Conservation (phyloP, 2,888 invertebrate species). For the Leptopilina drosophilae region DNA sequence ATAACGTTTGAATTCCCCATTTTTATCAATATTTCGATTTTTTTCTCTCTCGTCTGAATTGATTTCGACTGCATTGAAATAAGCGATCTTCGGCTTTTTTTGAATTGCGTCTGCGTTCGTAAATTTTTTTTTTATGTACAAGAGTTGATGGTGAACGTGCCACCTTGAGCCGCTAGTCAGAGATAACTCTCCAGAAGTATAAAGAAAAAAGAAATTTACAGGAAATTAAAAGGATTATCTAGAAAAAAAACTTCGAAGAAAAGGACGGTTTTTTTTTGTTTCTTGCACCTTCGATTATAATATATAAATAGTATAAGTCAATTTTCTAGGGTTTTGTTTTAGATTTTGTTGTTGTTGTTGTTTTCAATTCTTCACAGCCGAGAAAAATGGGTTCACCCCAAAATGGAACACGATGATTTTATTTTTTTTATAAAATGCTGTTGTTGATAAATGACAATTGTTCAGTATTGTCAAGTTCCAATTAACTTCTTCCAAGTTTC, state of each 20-base stretch:
- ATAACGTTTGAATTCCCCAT: no score
- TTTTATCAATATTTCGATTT: not conserved
- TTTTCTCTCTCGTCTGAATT: slow-evolving; percentile 44
- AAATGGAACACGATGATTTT: slow-evolving; percentile 11
- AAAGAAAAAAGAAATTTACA: slow-evolving; percentile 47
- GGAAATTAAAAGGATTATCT: slow-evolving; percentile 46
- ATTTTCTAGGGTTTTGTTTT: not conserved
- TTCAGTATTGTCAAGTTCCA: slow-evolving; percentile 2
- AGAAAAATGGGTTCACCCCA: slow-evolving; percentile 9
- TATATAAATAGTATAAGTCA: not conserved
- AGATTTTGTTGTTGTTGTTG: not conserved
- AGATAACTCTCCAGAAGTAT: slow-evolving; percentile 46
- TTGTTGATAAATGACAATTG: not conserved
- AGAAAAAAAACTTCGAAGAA: not conserved
- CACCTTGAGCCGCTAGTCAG: slow-evolving; percentile 50
- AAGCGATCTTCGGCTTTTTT: slow-evolving; percentile 47
- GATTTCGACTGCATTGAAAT: slow-evolving; percentile 54
- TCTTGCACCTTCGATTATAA: no score
- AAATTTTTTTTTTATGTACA: slow-evolving; percentile 61
- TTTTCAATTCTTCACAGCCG: slow-evolving; percentile 18
- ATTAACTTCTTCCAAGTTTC: not conserved
- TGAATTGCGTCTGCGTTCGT: slow-evolving; percentile 46
- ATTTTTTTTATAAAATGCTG: not conserved
- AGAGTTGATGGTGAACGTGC: slow-evolving; percentile 57
- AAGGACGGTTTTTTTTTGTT: slow-evolving; percentile 1